These are phyloP conservation scores for Coelinius sp. DNA, from an alignment of 2,888 invertebrate species.

Conservation along the genomic window DNA sequence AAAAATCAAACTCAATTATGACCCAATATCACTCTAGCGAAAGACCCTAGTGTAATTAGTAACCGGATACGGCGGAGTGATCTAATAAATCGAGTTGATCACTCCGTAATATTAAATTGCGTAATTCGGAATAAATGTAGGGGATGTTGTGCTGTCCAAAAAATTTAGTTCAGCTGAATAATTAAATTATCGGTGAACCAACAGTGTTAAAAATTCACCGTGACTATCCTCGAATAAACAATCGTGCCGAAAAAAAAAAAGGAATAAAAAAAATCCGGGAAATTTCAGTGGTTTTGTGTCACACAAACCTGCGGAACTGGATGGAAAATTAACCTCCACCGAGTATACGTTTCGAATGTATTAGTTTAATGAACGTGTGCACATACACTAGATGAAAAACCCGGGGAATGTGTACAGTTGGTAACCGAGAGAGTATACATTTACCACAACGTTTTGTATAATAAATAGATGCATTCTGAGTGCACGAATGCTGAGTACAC, in stretches of 20 bases:
- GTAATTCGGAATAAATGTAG: no score
- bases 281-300: conserved; percentile 8
- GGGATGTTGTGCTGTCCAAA: neutral
- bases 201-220: neutral
- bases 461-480: conserved; percentile 40
- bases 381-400: neutral
- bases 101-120: neutral
- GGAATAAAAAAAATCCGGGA: neutral
- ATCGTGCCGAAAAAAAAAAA: neutral
- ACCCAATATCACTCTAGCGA: neutral
- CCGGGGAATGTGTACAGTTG: conserved; percentile 8
- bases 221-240: neutral
- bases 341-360: conserved; percentile 22
- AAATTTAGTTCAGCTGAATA: neutral
- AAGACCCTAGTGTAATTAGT: neutral
- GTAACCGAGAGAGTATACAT: conserved; percentile 17
- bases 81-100: neutral
- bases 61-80: neutral
- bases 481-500: neutral
- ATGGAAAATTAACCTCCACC: conserved; percentile 34
- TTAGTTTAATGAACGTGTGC: conserved; percentile 3
- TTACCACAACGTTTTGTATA: conserved; percentile 40
- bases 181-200: conserved; percentile 1
- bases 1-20: neutral
- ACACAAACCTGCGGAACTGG: neutral